A percentile compares a stretch with the other conserved stretches of the same genome.
Evolutionary conservation across 2,113 vertebrate species (phyloP).

Genomic region (Eulemur macaco): DNA sequence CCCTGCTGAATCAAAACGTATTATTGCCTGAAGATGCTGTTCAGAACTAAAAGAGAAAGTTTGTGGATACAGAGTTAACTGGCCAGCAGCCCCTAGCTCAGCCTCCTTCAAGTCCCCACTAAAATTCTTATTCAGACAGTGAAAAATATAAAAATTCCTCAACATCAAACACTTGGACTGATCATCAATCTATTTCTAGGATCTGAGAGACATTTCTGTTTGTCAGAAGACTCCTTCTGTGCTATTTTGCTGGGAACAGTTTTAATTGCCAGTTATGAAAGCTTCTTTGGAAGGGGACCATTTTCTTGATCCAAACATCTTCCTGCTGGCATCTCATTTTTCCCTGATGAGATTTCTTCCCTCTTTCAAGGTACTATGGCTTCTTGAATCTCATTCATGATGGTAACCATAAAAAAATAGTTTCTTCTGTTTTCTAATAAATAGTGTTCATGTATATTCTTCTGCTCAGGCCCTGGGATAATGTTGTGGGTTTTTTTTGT

Average conservation of each 20-base stretch:
- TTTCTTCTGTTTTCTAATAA: not conserved
- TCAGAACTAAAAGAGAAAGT: not conserved
- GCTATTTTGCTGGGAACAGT: not conserved
- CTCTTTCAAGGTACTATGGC: not conserved
- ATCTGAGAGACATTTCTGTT: not conserved
- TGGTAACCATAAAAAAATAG: not conserved
- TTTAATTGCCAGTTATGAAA: not conserved
- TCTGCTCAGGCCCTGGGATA: not conserved
- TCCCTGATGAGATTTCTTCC: not conserved
- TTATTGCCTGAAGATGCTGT: not conserved
- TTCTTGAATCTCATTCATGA: not conserved
- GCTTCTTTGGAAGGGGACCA: too few species aligned
- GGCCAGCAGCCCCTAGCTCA: not conserved
- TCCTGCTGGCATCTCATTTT: not conserved
- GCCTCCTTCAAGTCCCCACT: not conserved
- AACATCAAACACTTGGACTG: not conserved
- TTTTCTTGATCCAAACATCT: not conserved
- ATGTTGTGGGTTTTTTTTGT: not conserved
- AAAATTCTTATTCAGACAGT: not conserved
- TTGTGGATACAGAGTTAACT: not conserved
- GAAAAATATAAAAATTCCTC: slow-evolving; percentile 3
- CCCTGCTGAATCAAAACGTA: not conserved
- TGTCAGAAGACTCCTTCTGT: not conserved
- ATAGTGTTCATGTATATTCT: not conserved
- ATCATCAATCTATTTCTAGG: not conserved